Evolutionary conservation across 1,140 invertebrate genomes (phyloP), one percentile per base, ranked within the genome.

Genomic region (Theocolax elegans): DNA sequence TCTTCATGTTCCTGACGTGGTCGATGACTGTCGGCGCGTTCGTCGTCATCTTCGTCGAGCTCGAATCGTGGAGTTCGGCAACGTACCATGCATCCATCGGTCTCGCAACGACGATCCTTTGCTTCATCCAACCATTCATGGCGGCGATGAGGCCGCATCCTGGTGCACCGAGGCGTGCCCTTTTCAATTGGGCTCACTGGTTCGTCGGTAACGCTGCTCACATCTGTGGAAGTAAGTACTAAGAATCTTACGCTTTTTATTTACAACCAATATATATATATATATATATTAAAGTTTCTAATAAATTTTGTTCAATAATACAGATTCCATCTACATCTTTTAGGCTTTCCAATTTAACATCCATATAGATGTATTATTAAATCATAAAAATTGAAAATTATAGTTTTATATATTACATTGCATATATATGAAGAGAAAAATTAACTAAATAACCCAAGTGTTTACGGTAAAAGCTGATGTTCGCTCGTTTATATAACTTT

Each of bases 161-260:
- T 0, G 92, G 91, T 54, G 91, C 93, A 49, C 88, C 91, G 1
- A 92, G 90, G 75, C 87, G 96, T 63, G 90, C 92, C 0, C 86
- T 97, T 62, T 98, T 98, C 87, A 99, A 99, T 83, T 98, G 96
- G 96, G 78, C 90, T 15, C 96, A 98, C 85, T 98, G 96, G 95
- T 86, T 94, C 46, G 89, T 95, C 73, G 97, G 97, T 53, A 98
- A 97, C 82, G 85, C 91, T n/a, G 96, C 95, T 2, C 95, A 97
- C 80, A 94, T 97, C 74, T 87, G 97, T 64, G 94, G 90, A 79
- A 94, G 96, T 97, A 88, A 90, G 91, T 89, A 67, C 13, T n/a
- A 17, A 23, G 40, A 15, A 13, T n/a, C 3, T 8, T 10, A 29
- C 25, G 25, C 51, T 3, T 15, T 38, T 38, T 38, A 7, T 38